Base-by-base conservation (phyloP, 2,797 vertebrate species). In the Pangasius macronema region DNA sequence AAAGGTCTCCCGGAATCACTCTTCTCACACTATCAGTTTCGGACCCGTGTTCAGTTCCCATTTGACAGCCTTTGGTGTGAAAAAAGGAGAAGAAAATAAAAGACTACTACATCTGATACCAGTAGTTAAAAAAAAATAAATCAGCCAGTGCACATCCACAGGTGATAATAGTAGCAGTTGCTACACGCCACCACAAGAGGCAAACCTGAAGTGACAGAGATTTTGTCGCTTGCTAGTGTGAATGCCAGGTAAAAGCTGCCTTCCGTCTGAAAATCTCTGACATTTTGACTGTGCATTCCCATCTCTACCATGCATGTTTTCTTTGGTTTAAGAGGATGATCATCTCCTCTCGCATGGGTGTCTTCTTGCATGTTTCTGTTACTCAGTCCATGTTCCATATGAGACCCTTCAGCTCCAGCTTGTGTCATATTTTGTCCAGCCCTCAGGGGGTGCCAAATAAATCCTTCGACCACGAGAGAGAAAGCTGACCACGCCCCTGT, bases 401-500 rank as follows among this genome's bases (percentile, higher is more conserved):
- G 16, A 30, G n/a, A n/a, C 36, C 76, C 91, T 68, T 96, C 97
- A 99, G 94, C 97, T 98, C 98, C 98, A 99, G 88, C 94, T 97
- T 59, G 95, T 94, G 75, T 99, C 97, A 1, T 99, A 99, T 24
- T 96, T 97, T 0, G 87, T 95, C 98, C 98, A 99, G 85, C 96
- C 97, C 27, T 95, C 91, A 0, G 97, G 97, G 0, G 98, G 98
- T 0, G 97, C 97, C 76, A 99, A 90, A 89, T 97, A 97, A n/a
- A 99, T 96, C 75, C 97, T 95, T 0, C 97, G 95, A 0, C 98
- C 97, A 0, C 97, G 95, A 53, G 96, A 96, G 10, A 97, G 93
- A 91, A 99, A 97, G 91, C 95, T 96, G 88, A 99, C 97, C 0
- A 99, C 88, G 18, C 97, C 98, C 85, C 96, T 96, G 92, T 99